A percentile compares a stretch with the other conserved stretches of the same genome.
Conservation (phyloP, 2,113 vertebrate genomes). For the Synodontis membranacea region DNA sequence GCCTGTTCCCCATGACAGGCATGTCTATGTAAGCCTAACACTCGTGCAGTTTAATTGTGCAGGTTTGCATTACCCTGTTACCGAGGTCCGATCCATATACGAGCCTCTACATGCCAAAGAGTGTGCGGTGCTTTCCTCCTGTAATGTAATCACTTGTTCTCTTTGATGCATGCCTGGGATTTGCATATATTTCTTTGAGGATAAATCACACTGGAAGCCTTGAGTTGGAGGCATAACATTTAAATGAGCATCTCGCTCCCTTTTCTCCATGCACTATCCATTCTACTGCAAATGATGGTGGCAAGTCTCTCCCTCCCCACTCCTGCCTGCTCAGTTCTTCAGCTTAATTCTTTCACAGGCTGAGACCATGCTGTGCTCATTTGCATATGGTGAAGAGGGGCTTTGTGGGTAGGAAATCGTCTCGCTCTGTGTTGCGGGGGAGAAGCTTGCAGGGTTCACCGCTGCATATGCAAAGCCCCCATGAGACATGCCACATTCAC, state of each 20-base stretch:
- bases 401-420: slow-evolving; percentile 60
- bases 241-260: slow-evolving; percentile 71
- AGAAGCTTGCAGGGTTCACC: slow-evolving; percentile 38
- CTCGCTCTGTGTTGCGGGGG: slow-evolving; percentile 41
- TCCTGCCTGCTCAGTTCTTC: slow-evolving; percentile 57
- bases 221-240: slow-evolving; percentile 75
- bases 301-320: slow-evolving; percentile 36
- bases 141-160: slow-evolving; percentile 75
- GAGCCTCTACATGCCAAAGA: slow-evolving; percentile 22
- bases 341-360: slow-evolving; percentile 72
- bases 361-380: slow-evolving; percentile 70
- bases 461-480: slow-evolving; percentile 47
- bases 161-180: slow-evolving; percentile 70
- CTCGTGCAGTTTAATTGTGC: slow-evolving; percentile 42
- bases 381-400: slow-evolving; percentile 71
- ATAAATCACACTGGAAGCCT: slow-evolving; percentile 71
- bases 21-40: slow-evolving; percentile 37
- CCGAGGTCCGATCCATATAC: slow-evolving; percentile 29
- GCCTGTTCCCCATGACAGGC: slow-evolving; percentile 17
- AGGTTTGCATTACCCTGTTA: slow-evolving; percentile 3
- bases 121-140: slow-evolving; percentile 58
- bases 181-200: slow-evolving; percentile 76
- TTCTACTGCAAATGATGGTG: slow-evolving; percentile 70
- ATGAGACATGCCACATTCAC: slow-evolving; percentile 44
- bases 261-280: slow-evolving; percentile 67